Evolutionary conservation across 2,888 invertebrate species (phyloP).

Genomic region (Gymnoscelis rufifasciata): DNA sequence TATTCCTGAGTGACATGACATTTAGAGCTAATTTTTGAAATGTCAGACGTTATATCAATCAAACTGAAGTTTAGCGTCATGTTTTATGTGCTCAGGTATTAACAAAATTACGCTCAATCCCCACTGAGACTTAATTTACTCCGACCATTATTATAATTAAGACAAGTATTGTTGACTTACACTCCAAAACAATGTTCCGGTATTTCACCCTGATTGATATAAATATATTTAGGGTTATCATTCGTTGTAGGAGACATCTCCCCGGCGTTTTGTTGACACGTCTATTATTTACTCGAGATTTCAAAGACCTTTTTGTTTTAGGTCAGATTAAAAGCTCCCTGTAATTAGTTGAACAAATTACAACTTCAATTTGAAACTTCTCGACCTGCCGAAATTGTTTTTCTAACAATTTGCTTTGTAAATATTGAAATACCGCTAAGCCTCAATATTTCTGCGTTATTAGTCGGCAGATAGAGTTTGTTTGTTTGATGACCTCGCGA

Average conservation of each 20-base stretch:
- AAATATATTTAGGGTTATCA: slow-evolving; percentile 16
- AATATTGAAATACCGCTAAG: slow-evolving; percentile 5
- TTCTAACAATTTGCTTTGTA: slow-evolving; percentile 22
- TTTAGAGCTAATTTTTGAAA: too few relatives aligned
- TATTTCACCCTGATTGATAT: slow-evolving; percentile 6
- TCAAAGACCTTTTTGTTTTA: slow-evolving; percentile 30
- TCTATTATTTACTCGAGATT: slow-evolving; percentile 28
- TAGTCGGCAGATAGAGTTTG: not conserved
- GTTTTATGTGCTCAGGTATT: too few relatives aligned
- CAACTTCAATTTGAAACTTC: slow-evolving; percentile 40
- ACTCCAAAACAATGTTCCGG: slow-evolving; percentile 4
- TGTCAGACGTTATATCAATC: too few relatives aligned
- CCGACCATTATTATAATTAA: too few relatives aligned
- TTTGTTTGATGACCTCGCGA: slow-evolving; percentile 12
- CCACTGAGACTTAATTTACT: too few relatives aligned
- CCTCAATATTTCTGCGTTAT: slow-evolving; percentile 1
- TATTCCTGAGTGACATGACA: too few relatives aligned
- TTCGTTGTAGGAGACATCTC: slow-evolving; percentile 8
- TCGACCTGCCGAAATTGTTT: slow-evolving; percentile 18
- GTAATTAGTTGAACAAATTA: slow-evolving; percentile 53
- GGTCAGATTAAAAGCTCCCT: slow-evolving; percentile 34
- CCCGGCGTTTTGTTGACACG: slow-evolving; percentile 20
- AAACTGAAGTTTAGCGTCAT: too few relatives aligned
- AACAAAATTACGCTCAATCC: too few relatives aligned
- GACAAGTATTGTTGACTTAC: too few relatives aligned